Base-by-base conservation (phyloP, 2,113 vertebrate genomes). In the Papio anubis region DNA sequence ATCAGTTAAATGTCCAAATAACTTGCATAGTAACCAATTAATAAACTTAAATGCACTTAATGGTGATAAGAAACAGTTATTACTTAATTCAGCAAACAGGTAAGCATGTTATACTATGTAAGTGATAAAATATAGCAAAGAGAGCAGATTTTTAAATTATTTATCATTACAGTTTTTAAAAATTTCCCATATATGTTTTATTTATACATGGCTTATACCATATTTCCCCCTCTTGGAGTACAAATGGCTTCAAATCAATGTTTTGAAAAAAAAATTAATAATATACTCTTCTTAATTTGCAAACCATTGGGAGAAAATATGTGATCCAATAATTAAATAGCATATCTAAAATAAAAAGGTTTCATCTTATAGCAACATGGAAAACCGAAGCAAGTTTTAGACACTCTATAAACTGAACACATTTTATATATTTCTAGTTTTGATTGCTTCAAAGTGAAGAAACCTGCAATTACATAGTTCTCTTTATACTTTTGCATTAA, bases 1-100 rank as follows among this genome's bases (percentile, higher is more conserved):
- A 80, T 97, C 96, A 97, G 78, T 96, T 92, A 89, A 87, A 93
- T 61, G 18, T 76, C 11, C 23, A 96, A 68, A 91, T 93, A 91
- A 89, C 8, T 88, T 89, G 8, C 8, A 92, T 38, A 82, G 48
- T 25, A 92, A 75, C 17, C n/a, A 93, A 66, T 83, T 95, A 90
- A 83, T 81, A 84, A 78, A 75, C 16, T 45, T 76, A 87, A 88
- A 90, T 78, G 23, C 17, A 92, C 10, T 78, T 92, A 80, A 84
- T 80, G 40, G 21, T 79, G 9, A 38, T 82, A 86, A 94, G 30
- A 95, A 93, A 76, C 5, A 91, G 25, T 70, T 12, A 76, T 50
- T 90, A 84, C 1, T 88, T 83, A 92, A 81, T 82, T 93, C 81
- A 82, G 48, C 25, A 64, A 94, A 73, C 3, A 93, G 10, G 38